Evolutionary conservation across 2,113 vertebrate genomes (phyloP), one percentile per base, ranked within the genome.

Genomic region (Litocranius walleri): DNA sequence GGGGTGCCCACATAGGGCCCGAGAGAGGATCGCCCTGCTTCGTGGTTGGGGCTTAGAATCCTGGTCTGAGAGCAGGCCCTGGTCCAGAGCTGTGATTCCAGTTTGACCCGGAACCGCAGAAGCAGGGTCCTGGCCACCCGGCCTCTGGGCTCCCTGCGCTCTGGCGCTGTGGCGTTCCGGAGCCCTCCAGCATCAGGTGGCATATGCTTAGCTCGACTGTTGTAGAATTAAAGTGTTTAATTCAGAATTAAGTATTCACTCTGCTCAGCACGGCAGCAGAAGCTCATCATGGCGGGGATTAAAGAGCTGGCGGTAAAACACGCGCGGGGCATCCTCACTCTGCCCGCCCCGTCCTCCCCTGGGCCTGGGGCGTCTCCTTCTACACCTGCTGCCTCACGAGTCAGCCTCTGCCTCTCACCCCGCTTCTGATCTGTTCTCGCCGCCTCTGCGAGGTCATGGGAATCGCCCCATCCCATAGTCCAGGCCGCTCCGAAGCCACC

Each of bases 271-370:
- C 9, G 0, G 0, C 3, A 1, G 27, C 2, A 17, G 59, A 15
- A 15, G 40, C 4, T 40, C 15, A 36, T 50, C 36, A 2, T 19
- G 14, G 1, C 1, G 7, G 5, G 6, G 11, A 33, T 57, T 33
- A 16, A 54, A 59, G 40, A 45, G 64, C 54, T 43, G 10, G 12
- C 0, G 5, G 36, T 5, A 8, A 59, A 36, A 27, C 13, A 19
- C 5, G 30, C 1, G 0, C 6, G 1, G 67, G 29, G 15, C 0
- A 0, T 5, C 11, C 13, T n/a, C 48, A 6, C 36, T 1, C 1
- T 21, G 30, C 7, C 36, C 6, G 1, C 14, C 21, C 62, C 7
- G 40, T 15, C 64, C 25, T 27, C 23, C n/a, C 25, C 83, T 7
- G 5, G 9, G n/a, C 4, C 30, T 78, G 25, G 50, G 50, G 4